Base-by-base conservation (phyloP, 2,888 invertebrate genomes). In the Loripinus fragilis region DNA sequence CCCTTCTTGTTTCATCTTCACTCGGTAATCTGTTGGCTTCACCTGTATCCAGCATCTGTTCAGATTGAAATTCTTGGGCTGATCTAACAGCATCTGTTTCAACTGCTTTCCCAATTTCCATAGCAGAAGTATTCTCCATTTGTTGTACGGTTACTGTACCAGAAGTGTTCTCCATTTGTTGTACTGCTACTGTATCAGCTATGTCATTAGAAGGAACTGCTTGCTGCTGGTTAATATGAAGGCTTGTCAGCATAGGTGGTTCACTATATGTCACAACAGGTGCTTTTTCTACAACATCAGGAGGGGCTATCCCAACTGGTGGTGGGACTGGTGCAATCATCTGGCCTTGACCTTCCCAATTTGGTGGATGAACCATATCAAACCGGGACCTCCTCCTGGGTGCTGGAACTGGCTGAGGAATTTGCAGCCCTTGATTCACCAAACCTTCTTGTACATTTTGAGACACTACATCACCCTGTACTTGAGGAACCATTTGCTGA, bases 361-460 rank as follows among this genome's bases (percentile, higher is more conserved):
- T 28, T 52, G 23, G 52, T 8, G 28, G 52, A 38, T 65, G 73
- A 28, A 60, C 33, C 60, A 35, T 70, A 67, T 77, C 77, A 74
- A 78, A 78, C 38, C 78, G 70, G 2, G 78, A 78, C 25, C 60
- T 65, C 35, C 74, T 55, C 55, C 25, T 68, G 38, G 42, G 41
- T 41, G 60, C 33, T 2, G 38, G 71, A 25, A 33, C 38, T 30
- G 38, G 65, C 38, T 38, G 38, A 8, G 38, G 12, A 38, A 38
- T 38, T 25, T 52, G 52, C 3, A 52, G 25, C 25, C 17, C 45
- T 17, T 45, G 45, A 45, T 8, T 52, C 25, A 10, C 52, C 20
- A 20, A 10, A 52, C 52, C 52, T 33, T 25, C 8, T 3, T 5
- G 7, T 1, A 60, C 20, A 15, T 28, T 28, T 60, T 25, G 30